Evolutionary conservation across 2,797 vertebrate species (phyloP), one percentile per base, ranked within the genome.

Genomic region (Tapera naevia): DNA sequence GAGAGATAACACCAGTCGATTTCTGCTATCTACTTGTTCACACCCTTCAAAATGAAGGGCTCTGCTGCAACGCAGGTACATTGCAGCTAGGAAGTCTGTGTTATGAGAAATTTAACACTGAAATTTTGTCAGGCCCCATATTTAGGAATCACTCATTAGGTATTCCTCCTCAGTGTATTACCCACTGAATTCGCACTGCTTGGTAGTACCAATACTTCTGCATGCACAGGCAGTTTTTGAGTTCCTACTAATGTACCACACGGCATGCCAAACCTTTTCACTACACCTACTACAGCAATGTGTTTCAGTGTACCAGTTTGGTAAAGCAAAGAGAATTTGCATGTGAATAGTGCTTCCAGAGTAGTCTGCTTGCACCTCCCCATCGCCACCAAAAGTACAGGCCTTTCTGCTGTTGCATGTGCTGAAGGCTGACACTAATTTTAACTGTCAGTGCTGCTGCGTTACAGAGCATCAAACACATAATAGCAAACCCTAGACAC

Each of bases 221-320:
- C 17, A 41, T 2, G 46, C 37, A 60, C 30, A 48, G n/a, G 14
- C 17, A 39, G 21, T 9, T 76, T 69, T 61, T 0, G 0, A 48
- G 74, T 30, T 66, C 74, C 46, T 57, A 22, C 51, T 51, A 45
- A 18, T 17, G 5, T 13, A 85, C 84, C 15, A 39, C 0, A 48
- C 46, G 28, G 28, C 56, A 67, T 2, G 4, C 9, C 41, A 53
- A 35, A 11, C 8, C n/a, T 35, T 74, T 84, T 81, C 88, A 46
- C 57, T 57, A 39, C 15, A 23, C 32, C 56, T 56, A 4, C 64
- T 71, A 80, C 46, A 70, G 48, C 1, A 2, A 17, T 1, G 4
- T 13, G 21, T n/a, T 79, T 43, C 30, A 11, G 32, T 4, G n/a
- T 10, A 62, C 5, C 57, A 22, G n/a, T 8, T 79, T 33, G 61